Conservation (phyloP, 2,113 vertebrate species). For the Anser brachyrhynchus region DNA sequence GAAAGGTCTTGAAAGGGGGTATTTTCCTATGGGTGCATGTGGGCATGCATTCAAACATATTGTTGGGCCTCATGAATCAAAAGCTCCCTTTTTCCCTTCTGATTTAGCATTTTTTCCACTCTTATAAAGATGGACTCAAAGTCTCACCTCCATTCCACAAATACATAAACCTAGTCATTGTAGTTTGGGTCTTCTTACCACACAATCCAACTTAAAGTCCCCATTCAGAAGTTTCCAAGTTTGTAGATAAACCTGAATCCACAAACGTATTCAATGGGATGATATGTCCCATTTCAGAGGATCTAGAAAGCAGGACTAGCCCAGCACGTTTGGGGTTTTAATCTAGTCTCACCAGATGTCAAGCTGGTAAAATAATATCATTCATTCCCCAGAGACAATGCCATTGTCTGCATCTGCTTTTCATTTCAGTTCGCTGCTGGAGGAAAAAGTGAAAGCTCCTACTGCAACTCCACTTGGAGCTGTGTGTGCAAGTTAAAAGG, state of each 20-base stretch:
- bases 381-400: slow-evolving; percentile 42
- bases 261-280: neutral
- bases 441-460: slow-evolving; percentile 55
- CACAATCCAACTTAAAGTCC: neutral
- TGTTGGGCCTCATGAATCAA: neutral
- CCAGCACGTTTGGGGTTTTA: slow-evolving; percentile 6
- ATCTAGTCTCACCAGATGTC: slow-evolving; percentile 43
- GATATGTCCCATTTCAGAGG: neutral
- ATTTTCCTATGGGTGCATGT: rapidly evolving
- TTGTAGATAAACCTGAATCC: neutral
- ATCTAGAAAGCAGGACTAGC: neutral
- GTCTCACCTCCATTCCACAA: neutral
- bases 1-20: rapidly evolving
- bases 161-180: neutral
- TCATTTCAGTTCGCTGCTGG: slow-evolving; percentile 16
- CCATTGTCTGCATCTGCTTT: slow-evolving; percentile 39
- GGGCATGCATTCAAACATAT: rapidly evolving
- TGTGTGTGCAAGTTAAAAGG: neutral
- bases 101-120: neutral
- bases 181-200: neutral
- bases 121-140: neutral
- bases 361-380: slow-evolving; percentile 56
- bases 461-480: slow-evolving; percentile 23
- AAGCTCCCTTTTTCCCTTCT: neutral
- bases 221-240: neutral